Conservation (phyloP, 2,113 vertebrate genomes). For the Grallaria varia region DNA sequence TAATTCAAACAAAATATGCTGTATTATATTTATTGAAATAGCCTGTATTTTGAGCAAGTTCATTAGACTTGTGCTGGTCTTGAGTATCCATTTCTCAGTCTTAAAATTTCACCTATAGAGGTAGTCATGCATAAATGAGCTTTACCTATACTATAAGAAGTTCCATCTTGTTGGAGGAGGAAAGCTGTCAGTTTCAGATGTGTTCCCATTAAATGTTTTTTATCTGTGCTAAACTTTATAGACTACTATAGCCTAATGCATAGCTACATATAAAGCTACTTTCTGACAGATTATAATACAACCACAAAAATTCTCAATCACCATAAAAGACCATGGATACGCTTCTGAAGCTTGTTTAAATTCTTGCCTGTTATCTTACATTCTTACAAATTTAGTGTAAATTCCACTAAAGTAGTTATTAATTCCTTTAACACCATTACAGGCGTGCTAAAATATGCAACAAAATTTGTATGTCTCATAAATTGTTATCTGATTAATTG, state of each 20-base stretch:
- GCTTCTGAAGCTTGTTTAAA: neutral
- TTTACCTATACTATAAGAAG: neutral
- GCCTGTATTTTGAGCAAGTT: neutral
- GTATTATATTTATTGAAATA: neutral
- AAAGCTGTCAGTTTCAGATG: neutral
- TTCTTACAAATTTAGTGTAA: neutral
- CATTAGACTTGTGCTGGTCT: neutral
- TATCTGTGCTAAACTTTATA: neutral
- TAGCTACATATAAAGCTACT: accelerated
- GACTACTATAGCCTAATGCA: neutral
- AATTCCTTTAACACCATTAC: neutral
- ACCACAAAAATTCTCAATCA: neutral
- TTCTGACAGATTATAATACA: neutral
- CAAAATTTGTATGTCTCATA: neutral
- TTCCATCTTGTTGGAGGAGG: neutral
- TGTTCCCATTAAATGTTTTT: neutral
- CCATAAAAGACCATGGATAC: neutral
- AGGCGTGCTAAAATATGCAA: neutral
- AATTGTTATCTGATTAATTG: neutral
- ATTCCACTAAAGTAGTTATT: neutral
- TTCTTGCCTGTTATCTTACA: neutral
- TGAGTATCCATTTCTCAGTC: neutral
- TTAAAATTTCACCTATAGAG: neutral
- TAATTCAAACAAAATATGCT: neutral
- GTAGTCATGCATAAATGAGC: neutral